A percentile compares a stretch with the other conserved stretches of the same genome.
Conservation (phyloP, 2,113 vertebrate genomes). For the Atlantisia rogersi region DNA sequence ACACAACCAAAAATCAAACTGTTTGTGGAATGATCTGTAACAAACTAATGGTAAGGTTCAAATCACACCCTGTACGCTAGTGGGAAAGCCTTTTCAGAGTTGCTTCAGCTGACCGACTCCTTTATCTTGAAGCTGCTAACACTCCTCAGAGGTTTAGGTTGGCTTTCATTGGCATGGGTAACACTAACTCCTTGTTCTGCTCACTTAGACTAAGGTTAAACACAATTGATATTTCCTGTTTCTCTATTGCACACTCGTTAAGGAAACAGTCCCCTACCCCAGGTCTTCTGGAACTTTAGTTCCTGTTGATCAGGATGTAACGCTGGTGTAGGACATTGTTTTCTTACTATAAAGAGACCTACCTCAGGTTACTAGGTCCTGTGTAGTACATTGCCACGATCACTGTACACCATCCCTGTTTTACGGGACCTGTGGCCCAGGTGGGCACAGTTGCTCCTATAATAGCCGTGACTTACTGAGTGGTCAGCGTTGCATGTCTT, state of each 20-base stretch:
- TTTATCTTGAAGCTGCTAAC: conserved; percentile 56
- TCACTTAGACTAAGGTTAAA: conserved; percentile 39
- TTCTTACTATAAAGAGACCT: conserved; percentile 84
- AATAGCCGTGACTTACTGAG: conserved; percentile 57
- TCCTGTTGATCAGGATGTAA: conserved; percentile 76
- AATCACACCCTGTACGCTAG: background rate
- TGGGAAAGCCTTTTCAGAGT: conserved; percentile 26
- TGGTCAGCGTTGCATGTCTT: conserved; percentile 80
- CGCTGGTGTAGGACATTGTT: conserved; percentile 75
- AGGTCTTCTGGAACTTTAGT: conserved; percentile 59
- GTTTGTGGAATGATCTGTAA: conserved; percentile 25
- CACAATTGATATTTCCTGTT: conserved; percentile 24
- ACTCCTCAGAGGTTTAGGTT: conserved; percentile 46
- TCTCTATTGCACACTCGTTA: conserved; percentile 55
- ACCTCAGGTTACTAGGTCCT: conserved; percentile 81
- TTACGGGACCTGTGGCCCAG: conserved; percentile 57
- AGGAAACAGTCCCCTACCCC: conserved; percentile 55
- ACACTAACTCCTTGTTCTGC: conserved; percentile 37
- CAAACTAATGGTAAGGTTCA: conserved; percentile 11
- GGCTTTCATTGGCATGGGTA: conserved; percentile 44
- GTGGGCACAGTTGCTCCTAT: conserved; percentile 69
- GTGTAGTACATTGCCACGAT: conserved; percentile 58
- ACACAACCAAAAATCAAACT: conserved; percentile 34
- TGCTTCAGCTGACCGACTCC: conserved; percentile 51
- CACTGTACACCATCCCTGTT: conserved; percentile 57